These are phyloP conservation scores for Sarcophaga rosellei DNA, from an alignment of 2,888 invertebrate genomes.

Conservation along the genomic window DNA sequence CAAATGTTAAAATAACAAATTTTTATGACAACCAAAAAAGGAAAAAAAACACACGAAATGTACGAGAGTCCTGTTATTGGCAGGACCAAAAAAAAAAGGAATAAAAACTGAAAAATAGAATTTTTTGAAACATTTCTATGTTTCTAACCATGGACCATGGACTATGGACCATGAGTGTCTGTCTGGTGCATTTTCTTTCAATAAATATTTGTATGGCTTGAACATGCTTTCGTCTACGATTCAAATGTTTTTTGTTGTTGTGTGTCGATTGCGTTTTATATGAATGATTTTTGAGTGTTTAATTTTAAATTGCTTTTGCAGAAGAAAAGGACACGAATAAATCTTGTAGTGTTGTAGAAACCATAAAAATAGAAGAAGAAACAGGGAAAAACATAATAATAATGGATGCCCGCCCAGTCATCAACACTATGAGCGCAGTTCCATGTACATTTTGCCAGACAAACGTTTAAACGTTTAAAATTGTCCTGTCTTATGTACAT, in stretches of 20 bases:
- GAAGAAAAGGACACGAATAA: slow-evolving; percentile 11
- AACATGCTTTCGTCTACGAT: not conserved
- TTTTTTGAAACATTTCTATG: slow-evolving; percentile 38
- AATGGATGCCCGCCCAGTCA: slow-evolving; percentile 23
- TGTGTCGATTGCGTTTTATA: too few relatives aligned
- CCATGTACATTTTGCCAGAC: slow-evolving; percentile 19
- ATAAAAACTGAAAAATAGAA: not conserved
- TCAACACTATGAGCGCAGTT: slow-evolving; percentile 1
- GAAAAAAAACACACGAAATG: slow-evolving; percentile 30
- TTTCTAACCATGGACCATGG: slow-evolving; percentile 6
- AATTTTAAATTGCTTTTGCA: slow-evolving; percentile 3
- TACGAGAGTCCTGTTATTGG: slow-evolving; percentile 15
- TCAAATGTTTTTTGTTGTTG: too few relatives aligned
- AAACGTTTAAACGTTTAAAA: slow-evolving; percentile 52
- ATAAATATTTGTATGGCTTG: not conserved
- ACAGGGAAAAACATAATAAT: not conserved
- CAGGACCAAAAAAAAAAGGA: not conserved
- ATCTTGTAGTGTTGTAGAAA: not conserved
- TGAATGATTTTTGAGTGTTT: slow-evolving; percentile 1
- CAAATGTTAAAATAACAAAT: slow-evolving; percentile 41
- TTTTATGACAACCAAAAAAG: slow-evolving; percentile 37
- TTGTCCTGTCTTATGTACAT: slow-evolving; percentile 1
- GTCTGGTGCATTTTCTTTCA: not conserved
- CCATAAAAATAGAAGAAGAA: slow-evolving; percentile 3
- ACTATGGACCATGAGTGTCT: not conserved